Evolutionary conservation across 2,797 vertebrate genomes (phyloP), one percentile per base, ranked within the genome.

Genomic region (Florisuga fusca): DNA sequence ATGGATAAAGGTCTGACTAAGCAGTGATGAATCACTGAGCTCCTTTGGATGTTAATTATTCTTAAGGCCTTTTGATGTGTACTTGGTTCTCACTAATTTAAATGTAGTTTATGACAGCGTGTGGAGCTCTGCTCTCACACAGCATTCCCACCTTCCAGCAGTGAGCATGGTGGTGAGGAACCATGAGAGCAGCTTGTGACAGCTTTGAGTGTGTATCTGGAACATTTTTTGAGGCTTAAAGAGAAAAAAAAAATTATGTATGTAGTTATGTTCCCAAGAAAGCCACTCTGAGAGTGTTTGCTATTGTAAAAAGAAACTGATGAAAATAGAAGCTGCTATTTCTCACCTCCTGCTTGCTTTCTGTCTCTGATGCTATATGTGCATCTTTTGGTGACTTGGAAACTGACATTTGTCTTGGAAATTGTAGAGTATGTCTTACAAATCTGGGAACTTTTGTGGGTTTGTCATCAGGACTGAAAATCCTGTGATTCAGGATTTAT

Each of bases 31-130:
- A 61, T 76, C 73, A 80, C 23, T 75, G 38, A 29, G 14, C 43
- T 89, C n/a, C 46, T 73, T 68, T 90, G 33, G 73, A 43, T 78
- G 16, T 21, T 85, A 80, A 71, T 94, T 92, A 46, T 71, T 87
- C 58, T 27, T 27, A 62, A n/a, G 58, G 8, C 48, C 27, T 75
- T 86, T 76, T 69, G 71, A 58, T 59, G 34, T 76, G 17, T 67
- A 34, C 51, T 73, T 79, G 57, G 8, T 38, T 91, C 58, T 84
- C 43, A 61, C 9, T 50, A 54, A 84, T 84, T 72, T 69, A 46
- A 51, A 46, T 41, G 9, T 17, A 63, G 22, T 73, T 91, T 71
- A 31, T 75, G 64, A 18, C 34, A 36, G 7, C 21, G 34, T 17
- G 26, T 66, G 59, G 58, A 84, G 20, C 50, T 80, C 48, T 62